phyloP scores from a whole-genome alignment of 2,797 vertebrate genomes.

The Coranthus polyacanthus region DNA sequence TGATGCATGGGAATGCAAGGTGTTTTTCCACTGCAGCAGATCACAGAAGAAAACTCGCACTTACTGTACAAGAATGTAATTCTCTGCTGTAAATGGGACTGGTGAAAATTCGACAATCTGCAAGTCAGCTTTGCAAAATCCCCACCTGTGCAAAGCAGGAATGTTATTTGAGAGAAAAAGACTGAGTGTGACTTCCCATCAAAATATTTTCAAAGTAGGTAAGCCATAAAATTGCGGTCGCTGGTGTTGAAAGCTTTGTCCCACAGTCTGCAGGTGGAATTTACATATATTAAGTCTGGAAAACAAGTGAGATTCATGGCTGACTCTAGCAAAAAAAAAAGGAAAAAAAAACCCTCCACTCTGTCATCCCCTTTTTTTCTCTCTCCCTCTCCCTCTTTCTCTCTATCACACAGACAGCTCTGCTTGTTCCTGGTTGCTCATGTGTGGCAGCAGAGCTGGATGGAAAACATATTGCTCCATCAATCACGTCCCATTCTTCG shows the following conservation, averaged over 20 bases:
- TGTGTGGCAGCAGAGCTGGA: slow-evolving; percentile 74
- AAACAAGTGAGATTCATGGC: slow-evolving; percentile 70
- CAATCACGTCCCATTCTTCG: slow-evolving; percentile 78
- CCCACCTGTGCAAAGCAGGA: slow-evolving; percentile 66
- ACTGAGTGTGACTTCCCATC: slow-evolving; percentile 56
- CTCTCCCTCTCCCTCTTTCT: slow-evolving; percentile 22
- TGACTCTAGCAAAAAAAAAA: slow-evolving; percentile 56
- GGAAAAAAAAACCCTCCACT: slow-evolving; percentile 47
- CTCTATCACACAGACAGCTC: slow-evolving; percentile 65
- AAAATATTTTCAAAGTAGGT: slow-evolving; percentile 70
- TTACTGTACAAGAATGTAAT: slow-evolving; percentile 42
- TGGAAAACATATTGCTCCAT: slow-evolving; percentile 83
- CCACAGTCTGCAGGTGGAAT: slow-evolving; percentile 76
- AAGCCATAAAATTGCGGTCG: slow-evolving; percentile 72
- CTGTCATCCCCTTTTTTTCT: neutral
- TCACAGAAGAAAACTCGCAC: slow-evolving; percentile 46
- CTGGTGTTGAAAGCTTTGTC: slow-evolving; percentile 70
- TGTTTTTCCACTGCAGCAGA: slow-evolving; percentile 52
- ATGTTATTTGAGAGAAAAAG: slow-evolving; percentile 56
- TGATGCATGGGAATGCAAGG: slow-evolving; percentile 37
- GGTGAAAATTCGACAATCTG: slow-evolving; percentile 67
- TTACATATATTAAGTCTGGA: slow-evolving; percentile 75
- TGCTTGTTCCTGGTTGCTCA: slow-evolving; percentile 76
- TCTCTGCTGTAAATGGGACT: slow-evolving; percentile 49
- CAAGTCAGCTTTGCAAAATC: slow-evolving; percentile 72